Evolutionary conservation across 2,888 invertebrate genomes (phyloP), one percentile per base, ranked within the genome.

Genomic region (Zhuqinia jingwanae): DNA sequence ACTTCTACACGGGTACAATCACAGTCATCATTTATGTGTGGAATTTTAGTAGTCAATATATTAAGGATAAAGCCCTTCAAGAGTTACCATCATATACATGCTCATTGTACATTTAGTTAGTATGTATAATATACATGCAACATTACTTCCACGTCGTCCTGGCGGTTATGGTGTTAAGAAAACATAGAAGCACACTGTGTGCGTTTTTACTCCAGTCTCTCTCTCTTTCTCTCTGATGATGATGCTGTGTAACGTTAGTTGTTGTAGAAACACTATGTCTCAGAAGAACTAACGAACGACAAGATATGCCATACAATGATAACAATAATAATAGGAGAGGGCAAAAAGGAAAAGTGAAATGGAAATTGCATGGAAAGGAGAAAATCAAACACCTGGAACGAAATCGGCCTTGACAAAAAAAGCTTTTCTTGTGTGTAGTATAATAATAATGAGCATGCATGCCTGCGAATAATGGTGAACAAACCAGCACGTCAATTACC

Each of bases 381-480:
- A 85, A 63, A 63, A 76, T 60, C 85, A 85, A 73, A 79, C 85
- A 85, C 85, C 85, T 85, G 85, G 75, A 79, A 79, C 60, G 45
- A 11, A 60, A 85, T 85, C 65, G 76, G 65, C 83, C 77, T 83
- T 77, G 76, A 77, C 76, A 83, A 65, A 63, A 76, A 68, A 68
- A 76, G 65, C 70, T 30, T 76, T 82, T 73, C 47, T 47, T 36
- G 30, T 11, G 22, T 3, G 27, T n/a, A n/a, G n/a, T n/a, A n/a
- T n/a, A n/a, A n/a, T n/a, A n/a, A n/a, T n/a, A n/a, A n/a, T n/a
- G n/a, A n/a, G 17, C 17, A 56, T 79, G 63, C 20, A 36, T n/a
- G 22, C 17, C 53, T n/a, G n/a, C n/a, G 45, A 70, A 70, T 36
- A 15, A 47, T 27, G 30, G 10, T 20, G 2, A 60, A 25, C 5